Percentiles rank a stretch among this genome's conserved stretches.
Conservation (phyloP, 1,140 invertebrate genomes). For the Planococcus citri region DNA sequence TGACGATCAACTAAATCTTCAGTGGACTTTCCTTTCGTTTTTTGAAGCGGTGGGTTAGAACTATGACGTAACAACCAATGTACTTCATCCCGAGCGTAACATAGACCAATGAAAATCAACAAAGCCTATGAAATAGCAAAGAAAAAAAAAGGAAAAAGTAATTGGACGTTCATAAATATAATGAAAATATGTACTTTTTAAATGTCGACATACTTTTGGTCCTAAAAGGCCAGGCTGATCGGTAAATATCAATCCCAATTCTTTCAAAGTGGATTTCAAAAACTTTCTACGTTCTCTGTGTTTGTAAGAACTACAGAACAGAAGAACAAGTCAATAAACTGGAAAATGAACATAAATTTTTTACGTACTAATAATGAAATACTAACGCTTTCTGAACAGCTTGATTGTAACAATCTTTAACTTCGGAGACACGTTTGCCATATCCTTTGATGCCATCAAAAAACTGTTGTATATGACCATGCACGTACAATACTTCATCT, state of each 20-base stretch:
- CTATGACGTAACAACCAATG: conserved; percentile 92
- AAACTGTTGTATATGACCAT: conserved; percentile 82
- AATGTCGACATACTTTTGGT: conserved; percentile 49
- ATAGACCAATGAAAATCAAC: conserved; percentile 90
- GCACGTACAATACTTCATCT: conserved; percentile 94
- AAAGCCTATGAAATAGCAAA: no score
- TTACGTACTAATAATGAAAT: neutral
- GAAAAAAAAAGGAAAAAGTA: conserved; percentile 29
- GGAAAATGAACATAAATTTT: no score
- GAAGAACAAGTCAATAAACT: conserved; percentile 1
- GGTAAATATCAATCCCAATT: conserved; percentile 85
- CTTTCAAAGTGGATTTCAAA: conserved; percentile 85
- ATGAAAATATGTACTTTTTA: no score
- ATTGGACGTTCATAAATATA: no score
- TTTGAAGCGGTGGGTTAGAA: conserved; percentile 73
- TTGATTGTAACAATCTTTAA: conserved; percentile 85
- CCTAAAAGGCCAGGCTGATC: conserved; percentile 96
- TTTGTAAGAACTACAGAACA: conserved; percentile 49
- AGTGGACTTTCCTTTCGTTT: conserved; percentile 67
- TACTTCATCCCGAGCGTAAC: conserved; percentile 91
- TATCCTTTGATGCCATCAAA: conserved; percentile 95
- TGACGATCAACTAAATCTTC: conserved; percentile 88
- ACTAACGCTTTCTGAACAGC: conserved; percentile 67
- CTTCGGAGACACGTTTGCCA: conserved; percentile 78
- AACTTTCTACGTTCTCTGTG: conserved; percentile 94